These are phyloP conservation scores for Sparus aurata DNA, from an alignment of 2,797 vertebrate genomes.

Conservation along the genomic window DNA sequence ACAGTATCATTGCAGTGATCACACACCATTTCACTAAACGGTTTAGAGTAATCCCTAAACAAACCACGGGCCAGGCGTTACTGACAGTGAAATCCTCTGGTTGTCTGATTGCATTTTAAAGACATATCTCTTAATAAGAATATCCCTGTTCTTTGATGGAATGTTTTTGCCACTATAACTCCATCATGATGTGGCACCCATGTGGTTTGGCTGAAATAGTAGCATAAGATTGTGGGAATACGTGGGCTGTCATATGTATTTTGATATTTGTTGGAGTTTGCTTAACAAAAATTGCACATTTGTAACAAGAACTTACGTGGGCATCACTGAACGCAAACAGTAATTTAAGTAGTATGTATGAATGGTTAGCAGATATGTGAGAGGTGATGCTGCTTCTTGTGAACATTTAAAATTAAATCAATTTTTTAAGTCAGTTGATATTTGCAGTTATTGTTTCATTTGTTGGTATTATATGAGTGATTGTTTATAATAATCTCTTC, in stretches of 20 bases:
- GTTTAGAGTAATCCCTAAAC: slow-evolving; percentile 62
- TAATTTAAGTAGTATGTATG: neutral
- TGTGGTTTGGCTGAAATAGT: neutral
- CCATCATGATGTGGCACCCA: neutral
- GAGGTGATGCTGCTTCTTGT: slow-evolving; percentile 1
- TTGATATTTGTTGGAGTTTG: neutral
- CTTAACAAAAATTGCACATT: neutral
- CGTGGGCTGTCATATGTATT: neutral
- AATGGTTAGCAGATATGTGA: neutral
- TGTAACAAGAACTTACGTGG: neutral
- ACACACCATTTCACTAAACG: slow-evolving; percentile 61
- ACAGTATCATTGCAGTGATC: slow-evolving; percentile 52
- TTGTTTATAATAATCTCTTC: neutral
- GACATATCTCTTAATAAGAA: slow-evolving; percentile 20
- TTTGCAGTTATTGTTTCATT: neutral
- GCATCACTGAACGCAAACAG: neutral
- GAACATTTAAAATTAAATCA: neutral
- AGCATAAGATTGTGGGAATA: neutral
- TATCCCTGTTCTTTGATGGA: slow-evolving; percentile 8
- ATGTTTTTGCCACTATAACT: neutral
- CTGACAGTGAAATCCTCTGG: slow-evolving; percentile 42
- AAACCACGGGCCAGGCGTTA: slow-evolving; percentile 49
- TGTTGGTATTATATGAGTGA: no score
- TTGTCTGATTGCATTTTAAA: slow-evolving; percentile 29
- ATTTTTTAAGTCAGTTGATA: neutral